Percentiles rank a stretch among this genome's conserved stretches.
phyloP scores from a whole-genome alignment of 1,140 invertebrate genomes.

The Theocolax elegans region DNA sequence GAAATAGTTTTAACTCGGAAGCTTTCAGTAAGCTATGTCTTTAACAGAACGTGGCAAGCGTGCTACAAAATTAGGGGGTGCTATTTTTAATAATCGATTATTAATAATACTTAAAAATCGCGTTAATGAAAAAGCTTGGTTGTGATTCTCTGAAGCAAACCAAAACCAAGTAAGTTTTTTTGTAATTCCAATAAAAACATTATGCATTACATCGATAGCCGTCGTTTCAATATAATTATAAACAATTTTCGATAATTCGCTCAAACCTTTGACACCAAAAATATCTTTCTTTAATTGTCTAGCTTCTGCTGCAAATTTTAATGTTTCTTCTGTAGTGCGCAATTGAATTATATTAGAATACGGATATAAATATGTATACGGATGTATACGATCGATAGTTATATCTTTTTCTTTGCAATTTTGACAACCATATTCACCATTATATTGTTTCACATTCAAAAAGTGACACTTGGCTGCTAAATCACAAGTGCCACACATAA shows the following conservation, averaged over 20 bases:
- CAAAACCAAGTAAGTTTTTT: constrained; percentile 24
- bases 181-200: constrained; percentile 29
- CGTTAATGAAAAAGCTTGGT: constrained; percentile 18
- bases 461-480: constrained; percentile 34
- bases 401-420: not conserved
- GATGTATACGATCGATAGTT: not conserved
- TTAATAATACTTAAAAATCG: constrained; percentile 10
- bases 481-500: constrained; percentile 36
- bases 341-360: not conserved
- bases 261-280: not conserved
- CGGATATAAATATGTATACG: too few species aligned
- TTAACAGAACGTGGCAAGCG: constrained; percentile 14
- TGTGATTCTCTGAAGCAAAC: constrained; percentile 4
- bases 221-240: constrained; percentile 24
- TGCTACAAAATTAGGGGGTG: constrained; percentile 33
- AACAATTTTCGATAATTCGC: not conserved
- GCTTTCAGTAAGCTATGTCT: constrained; percentile 44
- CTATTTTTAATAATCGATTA: constrained; percentile 13
- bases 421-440: constrained; percentile 36
- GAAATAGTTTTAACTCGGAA: constrained; percentile 16
- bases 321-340: not conserved
- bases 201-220: constrained; percentile 41
- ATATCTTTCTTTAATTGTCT: not conserved
- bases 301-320: not conserved
- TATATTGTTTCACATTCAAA: constrained; percentile 39